These are phyloP conservation scores for Pyrgus malvae DNA, from an alignment of 2,888 invertebrate genomes.

Conservation along the genomic window DNA sequence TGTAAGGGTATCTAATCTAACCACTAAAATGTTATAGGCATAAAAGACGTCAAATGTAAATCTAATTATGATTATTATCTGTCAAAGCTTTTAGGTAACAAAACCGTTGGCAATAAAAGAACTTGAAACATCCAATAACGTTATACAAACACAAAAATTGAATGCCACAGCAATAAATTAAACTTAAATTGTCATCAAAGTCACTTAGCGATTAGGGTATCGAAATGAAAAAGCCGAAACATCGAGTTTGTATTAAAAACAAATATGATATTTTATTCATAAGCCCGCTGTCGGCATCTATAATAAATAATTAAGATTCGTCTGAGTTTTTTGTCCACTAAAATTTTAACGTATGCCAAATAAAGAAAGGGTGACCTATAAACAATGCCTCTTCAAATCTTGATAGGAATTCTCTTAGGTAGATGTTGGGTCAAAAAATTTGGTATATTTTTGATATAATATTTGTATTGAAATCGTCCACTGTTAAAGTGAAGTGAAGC, in stretches of 20 bases:
- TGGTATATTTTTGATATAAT: slow-evolving; percentile 46
- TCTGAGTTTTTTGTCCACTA: slow-evolving; percentile 48
- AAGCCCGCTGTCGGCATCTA: slow-evolving; percentile 40
- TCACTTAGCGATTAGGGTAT: slow-evolving; percentile 9
- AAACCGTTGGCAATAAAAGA: background rate
- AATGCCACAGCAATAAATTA: slow-evolving; percentile 6
- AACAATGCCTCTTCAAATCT: slow-evolving; percentile 49
- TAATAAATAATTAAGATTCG: slow-evolving; percentile 50
- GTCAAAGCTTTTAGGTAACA: background rate
- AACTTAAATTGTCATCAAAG: slow-evolving; percentile 14
- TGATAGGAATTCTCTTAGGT: slow-evolving; percentile 52
- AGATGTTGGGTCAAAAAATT: slow-evolving; percentile 45
- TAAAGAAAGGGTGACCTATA: slow-evolving; percentile 49
- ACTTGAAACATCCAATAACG: background rate
- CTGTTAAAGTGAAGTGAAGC: slow-evolving; percentile 13
- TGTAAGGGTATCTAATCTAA: too few species aligned
- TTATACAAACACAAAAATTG: background rate
- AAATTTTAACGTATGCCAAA: slow-evolving; percentile 53
- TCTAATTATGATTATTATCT: background rate
- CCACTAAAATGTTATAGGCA: too few species aligned
- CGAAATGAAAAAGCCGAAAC: slow-evolving; percentile 4
- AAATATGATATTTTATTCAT: slow-evolving; percentile 43
- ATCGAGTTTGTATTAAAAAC: slow-evolving; percentile 30
- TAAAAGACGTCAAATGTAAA: too few species aligned
- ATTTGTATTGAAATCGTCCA: slow-evolving; percentile 38